Evolutionary conservation across 2,888 invertebrate genomes (phyloP), one percentile per base, ranked within the genome.

Genomic region (Macrophya alboannulata): DNA sequence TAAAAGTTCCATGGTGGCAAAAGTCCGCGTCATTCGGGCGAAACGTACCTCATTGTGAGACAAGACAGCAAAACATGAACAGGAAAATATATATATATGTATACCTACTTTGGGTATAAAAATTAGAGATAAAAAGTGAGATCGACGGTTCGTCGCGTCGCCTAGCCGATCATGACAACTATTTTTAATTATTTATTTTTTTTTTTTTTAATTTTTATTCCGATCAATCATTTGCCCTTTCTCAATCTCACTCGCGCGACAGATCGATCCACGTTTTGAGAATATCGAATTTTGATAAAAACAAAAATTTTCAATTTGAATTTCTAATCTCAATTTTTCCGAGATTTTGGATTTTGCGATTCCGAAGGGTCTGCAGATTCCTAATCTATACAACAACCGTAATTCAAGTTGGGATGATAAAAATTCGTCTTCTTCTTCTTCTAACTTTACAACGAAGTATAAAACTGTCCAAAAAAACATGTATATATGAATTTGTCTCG

Each of bases 21-120:
- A 68, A 68, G 5, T 68, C 37, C 68, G 68, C 68, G 68, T 68
- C 68, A 37, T 37, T 68, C 68, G 37, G 68, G 68, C 31, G 68
- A 68, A 68, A 68, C 68, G 68, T 31, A 17, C 17, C 17, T 17
- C 17, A 68, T 68, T 68, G 68, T 68, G 68, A 68, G 37, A 37
- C 31, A 68, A 25, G 68, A 15, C 17, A 37, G 37, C 15, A 68
- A 68, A 68, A 68, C 68, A 37, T 55, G n/a, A 55, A 55, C 55
- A 55, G 15, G n/a, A n/a, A 55, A 17, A 48, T 48, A 48, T 48
- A 12, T 9, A 12, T 48, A 48, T 9, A 48, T 1, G 3, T 55
- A 55, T 17, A 55, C 15, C 1, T 17, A 55, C 15, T 17, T 5
- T 55, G 15, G 55, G 55, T 55, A 55, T 68, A 68, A 31, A 68